These are phyloP conservation scores for Drosophila punjabiensis DNA, from an alignment of 1,140 invertebrate genomes.

Conservation along the genomic window DNA sequence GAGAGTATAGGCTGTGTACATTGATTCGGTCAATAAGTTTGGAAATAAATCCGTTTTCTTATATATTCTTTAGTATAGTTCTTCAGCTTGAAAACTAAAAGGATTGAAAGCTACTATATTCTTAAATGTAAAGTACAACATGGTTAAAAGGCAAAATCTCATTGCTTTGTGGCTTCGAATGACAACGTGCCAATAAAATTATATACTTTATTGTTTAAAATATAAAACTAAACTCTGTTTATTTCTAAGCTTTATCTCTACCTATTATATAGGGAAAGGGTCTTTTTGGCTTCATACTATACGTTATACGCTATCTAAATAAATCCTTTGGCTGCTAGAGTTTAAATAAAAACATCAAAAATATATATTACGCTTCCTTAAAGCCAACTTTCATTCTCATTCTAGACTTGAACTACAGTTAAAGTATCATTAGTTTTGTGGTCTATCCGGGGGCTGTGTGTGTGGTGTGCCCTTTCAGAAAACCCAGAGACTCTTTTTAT, in stretches of 20 bases:
- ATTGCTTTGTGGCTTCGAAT: not conserved
- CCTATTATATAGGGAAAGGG: not conserved
- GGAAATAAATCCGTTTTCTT: too few species aligned
- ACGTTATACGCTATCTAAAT: not conserved
- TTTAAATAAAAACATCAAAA: not conserved
- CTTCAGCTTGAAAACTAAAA: not conserved
- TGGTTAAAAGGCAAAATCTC: too few species aligned
- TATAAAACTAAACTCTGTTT: not conserved
- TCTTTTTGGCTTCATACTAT: not conserved
- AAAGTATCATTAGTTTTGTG: not conserved
- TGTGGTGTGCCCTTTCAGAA: constrained; percentile 9
- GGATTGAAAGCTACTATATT: not conserved
- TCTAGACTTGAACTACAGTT: too few species aligned
- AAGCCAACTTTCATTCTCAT: not conserved
- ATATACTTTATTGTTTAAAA: not conserved
- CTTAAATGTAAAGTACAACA: not conserved
- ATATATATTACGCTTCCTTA: too few species aligned
- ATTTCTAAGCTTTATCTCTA: not conserved
- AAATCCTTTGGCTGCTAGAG: not conserved
- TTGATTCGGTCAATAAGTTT: too few species aligned
- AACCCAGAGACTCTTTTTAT: constrained; percentile 18
- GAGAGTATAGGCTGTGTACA: too few species aligned
- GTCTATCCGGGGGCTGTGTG: not conserved
- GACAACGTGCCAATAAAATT: not conserved
- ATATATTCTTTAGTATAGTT: not conserved